Base-by-base conservation (phyloP, 2,888 invertebrate genomes). In the Theretra japonica region DNA sequence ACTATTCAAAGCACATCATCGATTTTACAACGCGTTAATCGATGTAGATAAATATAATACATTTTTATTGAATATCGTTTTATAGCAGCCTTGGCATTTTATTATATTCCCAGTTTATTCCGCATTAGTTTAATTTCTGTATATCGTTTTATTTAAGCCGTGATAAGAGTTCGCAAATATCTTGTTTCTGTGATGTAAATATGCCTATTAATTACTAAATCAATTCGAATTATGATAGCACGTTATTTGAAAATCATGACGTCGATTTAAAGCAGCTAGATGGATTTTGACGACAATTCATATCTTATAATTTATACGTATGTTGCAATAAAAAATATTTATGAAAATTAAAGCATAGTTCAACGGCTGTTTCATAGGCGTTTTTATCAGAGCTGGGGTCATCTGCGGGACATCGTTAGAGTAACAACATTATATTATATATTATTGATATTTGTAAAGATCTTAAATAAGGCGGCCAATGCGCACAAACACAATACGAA, bases 41-140 rank as follows among this genome's bases (percentile, higher is more conserved):
- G 19, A n/a, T 8, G 6, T 33, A 33, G 60, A 60, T 60, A 60
- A 60, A 60, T n/a, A n/a, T n/a, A n/a, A n/a, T 15, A 6, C 8
- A n/a, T n/a, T 59, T 6, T 59, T 30, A 60, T 60, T 11, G 6
- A 60, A 1, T 33, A 33, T 17, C n/a, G 2, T 60, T 33, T 60
- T 33, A 60, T 60, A 7, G n/a, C 33, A 60, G n/a, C 60, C 60
- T 60, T 60, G 60, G 19, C 60, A 60, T 60, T 60, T n/a, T 33
- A 30, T 8, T 60, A 30, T n/a, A 33, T 11, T 28, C 8, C 3
- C 11, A 33, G 60, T 30, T 30, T 6, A 33, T 60, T 60, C 33
- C n/a, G n/a, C n/a, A 33, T 60, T n/a, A 8, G n/a, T 11, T 30
- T 60, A 33, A 33, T 30, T 33, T 53, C 19, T 53, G n/a, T 53